These are phyloP conservation scores for Aspidiotus destructor DNA, from an alignment of 2,888 invertebrate genomes.

Conservation along the genomic window DNA sequence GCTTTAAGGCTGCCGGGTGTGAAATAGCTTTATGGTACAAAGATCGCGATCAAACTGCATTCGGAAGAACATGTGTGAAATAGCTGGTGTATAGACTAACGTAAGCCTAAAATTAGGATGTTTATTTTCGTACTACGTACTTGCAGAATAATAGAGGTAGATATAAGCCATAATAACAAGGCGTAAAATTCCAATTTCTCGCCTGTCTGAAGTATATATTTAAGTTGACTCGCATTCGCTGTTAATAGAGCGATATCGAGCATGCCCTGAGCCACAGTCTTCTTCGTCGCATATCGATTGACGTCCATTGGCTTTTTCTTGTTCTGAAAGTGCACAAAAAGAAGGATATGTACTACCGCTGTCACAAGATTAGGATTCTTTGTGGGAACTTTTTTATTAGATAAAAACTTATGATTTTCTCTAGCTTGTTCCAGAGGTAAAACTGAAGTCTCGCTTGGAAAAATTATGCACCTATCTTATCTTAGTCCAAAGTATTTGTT, in stretches of 20 bases:
- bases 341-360: not conserved
- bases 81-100: too few species aligned
- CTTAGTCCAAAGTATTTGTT: too few species aligned
- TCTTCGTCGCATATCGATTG: slow-evolving; percentile 83
- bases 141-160: slow-evolving; percentile 74
- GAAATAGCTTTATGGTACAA: too few species aligned
- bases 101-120: too few species aligned
- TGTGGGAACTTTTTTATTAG: too few species aligned
- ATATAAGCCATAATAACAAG: slow-evolving; percentile 66
- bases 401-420: too few species aligned
- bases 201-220: slow-evolving; percentile 75
- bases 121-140: slow-evolving; percentile 44
- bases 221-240: slow-evolving; percentile 78
- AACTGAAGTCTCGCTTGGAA: too few species aligned
- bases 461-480: too few species aligned
- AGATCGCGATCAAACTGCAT: too few species aligned
- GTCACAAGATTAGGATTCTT: not conserved
- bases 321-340: not conserved
- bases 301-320: slow-evolving; percentile 60
- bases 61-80: too few species aligned
- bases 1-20: too few species aligned
- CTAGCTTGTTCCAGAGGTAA: too few species aligned
- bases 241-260: slow-evolving; percentile 78
- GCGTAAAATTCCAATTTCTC: slow-evolving; percentile 78
- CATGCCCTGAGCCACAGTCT: slow-evolving; percentile 85